A percentile compares a stretch with the other conserved stretches of the same genome.
phyloP scores from a whole-genome alignment of 2,888 invertebrate genomes.

The Eristalis pertinax region DNA sequence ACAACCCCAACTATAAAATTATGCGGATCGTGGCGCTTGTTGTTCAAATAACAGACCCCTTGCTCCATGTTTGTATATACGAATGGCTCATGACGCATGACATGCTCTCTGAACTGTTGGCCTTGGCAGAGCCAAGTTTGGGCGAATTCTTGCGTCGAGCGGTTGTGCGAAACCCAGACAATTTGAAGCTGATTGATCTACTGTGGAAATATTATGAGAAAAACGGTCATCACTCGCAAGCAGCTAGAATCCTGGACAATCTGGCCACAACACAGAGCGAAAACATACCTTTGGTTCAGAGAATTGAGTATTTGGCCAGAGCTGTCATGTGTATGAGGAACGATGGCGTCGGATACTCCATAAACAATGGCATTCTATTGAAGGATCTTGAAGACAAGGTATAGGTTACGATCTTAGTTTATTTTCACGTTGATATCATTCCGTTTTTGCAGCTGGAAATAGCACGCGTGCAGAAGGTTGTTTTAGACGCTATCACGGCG shows the following conservation, averaged over 20 bases:
- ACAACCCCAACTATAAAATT: constrained; percentile 81
- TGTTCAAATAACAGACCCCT: constrained; percentile 89
- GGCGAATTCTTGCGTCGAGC: constrained; percentile 81
- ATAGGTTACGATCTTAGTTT: too few species aligned
- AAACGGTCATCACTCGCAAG: constrained; percentile 94
- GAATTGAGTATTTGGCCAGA: constrained; percentile 94
- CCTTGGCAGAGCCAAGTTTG: constrained; percentile 82
- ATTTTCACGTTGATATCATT: background rate
- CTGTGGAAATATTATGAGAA: constrained; percentile 98
- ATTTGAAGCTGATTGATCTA: constrained; percentile 87
- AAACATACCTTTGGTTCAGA: constrained; percentile 88
- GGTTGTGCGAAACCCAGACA: constrained; percentile 83
- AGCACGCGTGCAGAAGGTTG: constrained; percentile 89
- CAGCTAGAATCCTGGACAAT: constrained; percentile 93
- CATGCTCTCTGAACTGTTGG: constrained; percentile 86
- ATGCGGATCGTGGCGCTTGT: constrained; percentile 86
- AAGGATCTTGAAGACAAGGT: constrained; percentile 95
- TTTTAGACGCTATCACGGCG: constrained; percentile 85
- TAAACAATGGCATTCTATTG: constrained; percentile 89
- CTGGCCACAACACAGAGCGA: constrained; percentile 87
- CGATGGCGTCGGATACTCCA: constrained; percentile 88
- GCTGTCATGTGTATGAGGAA: constrained; percentile 98
- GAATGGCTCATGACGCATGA: constrained; percentile 94
- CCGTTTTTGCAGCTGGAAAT: constrained; percentile 85
- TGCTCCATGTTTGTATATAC: constrained; percentile 94